phyloP scores from a whole-genome alignment of 2,797 vertebrate species.

The Neomorphus geoffroyi region DNA sequence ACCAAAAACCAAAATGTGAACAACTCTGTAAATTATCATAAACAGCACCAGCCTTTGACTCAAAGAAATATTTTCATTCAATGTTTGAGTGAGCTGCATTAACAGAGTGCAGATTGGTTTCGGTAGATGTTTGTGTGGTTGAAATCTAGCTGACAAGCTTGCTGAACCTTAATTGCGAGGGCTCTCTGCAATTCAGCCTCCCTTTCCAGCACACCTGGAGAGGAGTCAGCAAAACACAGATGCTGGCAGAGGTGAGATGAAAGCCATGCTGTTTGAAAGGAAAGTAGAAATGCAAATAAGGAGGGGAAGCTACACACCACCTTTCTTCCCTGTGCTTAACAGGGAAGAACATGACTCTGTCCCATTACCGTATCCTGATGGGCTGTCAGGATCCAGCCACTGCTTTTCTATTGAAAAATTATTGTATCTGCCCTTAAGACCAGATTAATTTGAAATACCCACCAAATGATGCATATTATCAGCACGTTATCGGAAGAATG shows the following conservation, averaged over 20 bases:
- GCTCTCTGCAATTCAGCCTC: background rate
- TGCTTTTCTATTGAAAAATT: background rate
- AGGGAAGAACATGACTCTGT: background rate
- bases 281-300: background rate
- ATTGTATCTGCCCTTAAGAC: background rate
- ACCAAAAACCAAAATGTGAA: background rate
- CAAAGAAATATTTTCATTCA: background rate
- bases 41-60: background rate
- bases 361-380: background rate
- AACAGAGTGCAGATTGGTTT: background rate
- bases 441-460: conserved; percentile 3
- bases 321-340: background rate
- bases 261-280: background rate
- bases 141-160: background rate
- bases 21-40: background rate
- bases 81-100: background rate
- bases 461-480: background rate
- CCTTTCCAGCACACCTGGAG: background rate
- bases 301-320: background rate
- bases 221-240: background rate
- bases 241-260: background rate
- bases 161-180: background rate
- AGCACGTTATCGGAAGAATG: background rate
- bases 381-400: background rate
- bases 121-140: background rate